Evolutionary conservation across 1,140 invertebrate genomes (phyloP).

Genomic region (Phortica variegata): DNA sequence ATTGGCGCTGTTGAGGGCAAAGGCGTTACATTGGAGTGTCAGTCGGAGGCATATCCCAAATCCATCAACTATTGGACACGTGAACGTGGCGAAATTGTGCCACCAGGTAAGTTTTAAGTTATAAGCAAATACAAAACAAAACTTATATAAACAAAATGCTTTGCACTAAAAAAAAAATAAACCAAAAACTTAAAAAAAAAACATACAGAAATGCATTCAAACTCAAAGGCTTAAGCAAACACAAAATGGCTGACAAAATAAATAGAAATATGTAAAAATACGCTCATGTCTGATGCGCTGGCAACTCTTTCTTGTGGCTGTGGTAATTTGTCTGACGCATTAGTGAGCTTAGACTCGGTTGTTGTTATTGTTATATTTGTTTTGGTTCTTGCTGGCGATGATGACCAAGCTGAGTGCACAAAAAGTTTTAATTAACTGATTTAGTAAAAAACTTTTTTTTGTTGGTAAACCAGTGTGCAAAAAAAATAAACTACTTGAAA

Average conservation of each 20-base stretch:
- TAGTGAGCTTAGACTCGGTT: no score
- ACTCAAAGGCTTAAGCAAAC: background rate
- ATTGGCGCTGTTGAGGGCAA: conserved; percentile 75
- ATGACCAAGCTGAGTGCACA: conserved; percentile 39
- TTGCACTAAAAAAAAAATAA: no score
- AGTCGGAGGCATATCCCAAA: conserved; percentile 83
- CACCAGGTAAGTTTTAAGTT: conserved; percentile 74
- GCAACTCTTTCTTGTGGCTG: no score
- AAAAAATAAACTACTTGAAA: no score
- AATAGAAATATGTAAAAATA: no score
- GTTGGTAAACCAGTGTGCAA: no score
- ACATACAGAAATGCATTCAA: background rate
- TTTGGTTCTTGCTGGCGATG: no score
- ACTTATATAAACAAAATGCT: background rate
- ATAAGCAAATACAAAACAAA: no score
- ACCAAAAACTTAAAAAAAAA: background rate
- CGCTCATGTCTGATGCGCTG: no score
- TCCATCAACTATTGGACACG: conserved; percentile 84
- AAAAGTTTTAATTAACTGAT: conserved; percentile 54
- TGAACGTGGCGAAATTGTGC: conserved; percentile 75
- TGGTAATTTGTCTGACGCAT: no score
- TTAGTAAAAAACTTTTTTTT: conserved; percentile 24
- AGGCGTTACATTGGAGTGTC: conserved; percentile 75
- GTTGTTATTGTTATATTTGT: no score
- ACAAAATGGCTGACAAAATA: no score